Conservation (phyloP, 2,113 vertebrate genomes). For the Apodemus speciosus region DNA sequence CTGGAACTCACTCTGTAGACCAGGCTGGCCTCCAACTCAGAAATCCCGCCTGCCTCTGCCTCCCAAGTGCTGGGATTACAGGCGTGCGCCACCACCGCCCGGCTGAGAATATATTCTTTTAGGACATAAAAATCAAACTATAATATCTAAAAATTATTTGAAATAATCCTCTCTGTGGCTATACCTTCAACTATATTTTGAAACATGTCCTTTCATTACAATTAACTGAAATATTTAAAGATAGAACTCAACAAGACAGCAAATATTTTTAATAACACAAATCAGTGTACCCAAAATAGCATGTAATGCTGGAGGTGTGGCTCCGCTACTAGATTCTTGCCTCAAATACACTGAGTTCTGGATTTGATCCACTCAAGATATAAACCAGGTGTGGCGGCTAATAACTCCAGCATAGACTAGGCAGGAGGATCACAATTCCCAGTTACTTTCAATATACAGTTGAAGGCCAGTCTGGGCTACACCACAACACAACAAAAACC, state of each 20-base stretch:
- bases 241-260: neutral
- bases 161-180: conserved; percentile 19
- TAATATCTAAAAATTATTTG: neutral
- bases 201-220: neutral
- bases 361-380: neutral
- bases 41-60: no score
- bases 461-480: neutral
- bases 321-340: neutral
- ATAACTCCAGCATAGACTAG: neutral
- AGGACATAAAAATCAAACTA: conserved; percentile 9
- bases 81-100: no score
- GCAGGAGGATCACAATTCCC: neutral
- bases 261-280: conserved; percentile 29
- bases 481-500: no score
- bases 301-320: neutral
- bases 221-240: conserved; percentile 17
- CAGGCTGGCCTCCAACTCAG: no score
- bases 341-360: neutral
- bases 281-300: neutral
- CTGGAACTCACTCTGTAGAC: no score
- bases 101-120: neutral
- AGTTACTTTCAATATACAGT: neutral
- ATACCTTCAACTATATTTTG: neutral
- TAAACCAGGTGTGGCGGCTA: neutral
- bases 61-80: no score